A percentile compares a stretch with the other conserved stretches of the same genome.
phyloP scores from a whole-genome alignment of 2,888 invertebrate genomes.

The Patella depressa region DNA sequence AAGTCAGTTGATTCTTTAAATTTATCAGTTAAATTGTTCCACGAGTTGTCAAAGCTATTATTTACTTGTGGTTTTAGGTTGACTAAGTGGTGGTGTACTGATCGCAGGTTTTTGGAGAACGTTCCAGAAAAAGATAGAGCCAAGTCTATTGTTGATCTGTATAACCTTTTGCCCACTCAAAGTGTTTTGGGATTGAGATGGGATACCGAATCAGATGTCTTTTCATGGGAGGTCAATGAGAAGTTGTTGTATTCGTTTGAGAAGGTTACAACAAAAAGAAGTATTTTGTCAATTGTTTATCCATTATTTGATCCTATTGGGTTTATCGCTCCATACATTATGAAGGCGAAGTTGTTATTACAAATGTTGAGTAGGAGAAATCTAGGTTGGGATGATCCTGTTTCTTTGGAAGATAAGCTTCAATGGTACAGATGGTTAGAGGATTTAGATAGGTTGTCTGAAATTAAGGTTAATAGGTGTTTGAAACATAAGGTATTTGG shows the following conservation, averaged over 20 bases:
- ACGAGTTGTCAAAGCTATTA: neutral
- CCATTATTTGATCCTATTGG: slow-evolving; percentile 1
- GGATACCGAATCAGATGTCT: neutral
- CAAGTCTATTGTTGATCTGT: neutral
- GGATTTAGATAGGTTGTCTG: no score
- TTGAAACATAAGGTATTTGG: no score
- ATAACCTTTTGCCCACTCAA: neutral
- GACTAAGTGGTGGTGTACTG: neutral
- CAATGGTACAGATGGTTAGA: no score
- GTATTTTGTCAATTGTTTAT: slow-evolving; percentile 4
- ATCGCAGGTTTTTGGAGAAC: neutral
- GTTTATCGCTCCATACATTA: neutral
- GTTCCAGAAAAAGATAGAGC: slow-evolving; percentile 4
- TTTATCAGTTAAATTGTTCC: neutral
- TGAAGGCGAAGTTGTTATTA: neutral
- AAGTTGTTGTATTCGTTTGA: neutral
- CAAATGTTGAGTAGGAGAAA: neutral
- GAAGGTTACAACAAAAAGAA: neutral
- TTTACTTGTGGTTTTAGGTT: neutral
- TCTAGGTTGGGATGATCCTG: neutral
- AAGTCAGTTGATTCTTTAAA: neutral
- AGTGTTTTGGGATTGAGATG: neutral
- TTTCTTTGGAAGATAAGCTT: neutral
- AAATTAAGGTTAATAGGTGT: no score
- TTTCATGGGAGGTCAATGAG: neutral